Conservation (phyloP, 2,888 invertebrate species). For the Phyllotreta cruciferae region DNA sequence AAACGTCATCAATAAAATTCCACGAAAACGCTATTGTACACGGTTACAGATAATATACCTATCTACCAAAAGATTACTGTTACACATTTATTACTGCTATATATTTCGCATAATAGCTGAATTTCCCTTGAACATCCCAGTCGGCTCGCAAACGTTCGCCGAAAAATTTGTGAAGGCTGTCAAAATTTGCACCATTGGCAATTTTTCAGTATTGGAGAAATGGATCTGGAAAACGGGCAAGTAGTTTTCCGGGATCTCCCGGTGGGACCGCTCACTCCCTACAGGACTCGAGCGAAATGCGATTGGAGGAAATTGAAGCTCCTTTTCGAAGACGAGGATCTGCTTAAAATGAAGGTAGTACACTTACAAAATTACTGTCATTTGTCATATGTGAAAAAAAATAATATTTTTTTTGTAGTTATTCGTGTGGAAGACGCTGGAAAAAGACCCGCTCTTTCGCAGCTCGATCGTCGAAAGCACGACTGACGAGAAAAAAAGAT, state of each 20-base stretch:
- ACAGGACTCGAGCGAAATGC: slow-evolving; percentile 81
- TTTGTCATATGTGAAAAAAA: too few relatives aligned
- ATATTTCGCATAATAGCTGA: background rate
- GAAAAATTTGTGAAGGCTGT: too few relatives aligned
- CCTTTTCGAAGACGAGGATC: slow-evolving; percentile 76
- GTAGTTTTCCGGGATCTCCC: slow-evolving; percentile 64
- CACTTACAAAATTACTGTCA: too few relatives aligned
- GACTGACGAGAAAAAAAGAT: slow-evolving; percentile 76
- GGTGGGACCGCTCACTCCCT: slow-evolving; percentile 78
- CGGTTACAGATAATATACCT: too few relatives aligned
- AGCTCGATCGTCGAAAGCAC: slow-evolving; percentile 67
- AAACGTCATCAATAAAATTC: too few relatives aligned
- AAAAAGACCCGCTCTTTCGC: slow-evolving; percentile 81
- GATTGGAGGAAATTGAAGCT: slow-evolving; percentile 86
- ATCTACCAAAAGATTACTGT: too few relatives aligned
- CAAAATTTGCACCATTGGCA: too few relatives aligned
- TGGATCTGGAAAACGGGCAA: slow-evolving; percentile 34
- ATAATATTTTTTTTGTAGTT: slow-evolving; percentile 64
- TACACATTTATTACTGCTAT: background rate
- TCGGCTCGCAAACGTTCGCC: background rate
- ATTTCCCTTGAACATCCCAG: background rate
- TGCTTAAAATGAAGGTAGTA: slow-evolving; percentile 81
- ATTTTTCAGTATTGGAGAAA: slow-evolving; percentile 21
- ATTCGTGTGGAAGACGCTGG: slow-evolving; percentile 78
- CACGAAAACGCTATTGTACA: too few relatives aligned